phyloP scores from a whole-genome alignment of 35 echinoderm and acorn worm genomes.

The Hemicentrotus pulcherrimus region DNA sequence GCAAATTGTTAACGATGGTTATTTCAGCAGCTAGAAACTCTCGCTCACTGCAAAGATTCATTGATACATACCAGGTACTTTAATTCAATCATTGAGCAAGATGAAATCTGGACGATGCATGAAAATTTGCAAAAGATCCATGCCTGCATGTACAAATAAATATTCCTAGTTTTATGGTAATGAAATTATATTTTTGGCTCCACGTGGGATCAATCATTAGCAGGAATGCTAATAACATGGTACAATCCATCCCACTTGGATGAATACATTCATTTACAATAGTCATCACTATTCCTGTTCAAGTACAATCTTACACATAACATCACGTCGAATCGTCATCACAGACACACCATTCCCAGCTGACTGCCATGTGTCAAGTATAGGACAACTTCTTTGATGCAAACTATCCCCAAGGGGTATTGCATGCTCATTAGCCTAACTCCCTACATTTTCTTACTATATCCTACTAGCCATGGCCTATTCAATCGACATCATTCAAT shows the following conservation, averaged over 20 bases:
- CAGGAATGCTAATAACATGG: not conserved
- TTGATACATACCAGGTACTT: too few relatives aligned
- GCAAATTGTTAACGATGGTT: too few relatives aligned
- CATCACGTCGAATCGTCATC: not conserved
- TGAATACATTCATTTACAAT: not conserved
- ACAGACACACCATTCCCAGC: not conserved
- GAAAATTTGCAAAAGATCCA: too few relatives aligned
- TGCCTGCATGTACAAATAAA: too few relatives aligned
- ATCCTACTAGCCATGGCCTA: not conserved
- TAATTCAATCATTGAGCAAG: too few relatives aligned
- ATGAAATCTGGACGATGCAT: too few relatives aligned
- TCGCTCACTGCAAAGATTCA: too few relatives aligned
- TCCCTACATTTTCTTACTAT: not conserved
- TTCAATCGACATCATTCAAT: not conserved
- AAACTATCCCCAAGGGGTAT: not conserved
- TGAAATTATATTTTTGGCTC: not conserved
- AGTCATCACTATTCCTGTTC: not conserved
- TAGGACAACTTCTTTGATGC: not conserved
- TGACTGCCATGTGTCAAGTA: not conserved
- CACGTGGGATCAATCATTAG: not conserved
- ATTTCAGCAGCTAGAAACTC: too few relatives aligned
- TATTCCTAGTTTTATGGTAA: too few relatives aligned
- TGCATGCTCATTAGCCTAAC: not conserved
- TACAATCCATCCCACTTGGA: not conserved
- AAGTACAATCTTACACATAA: not conserved